Base-by-base conservation (phyloP, 2,113 vertebrate genomes). In the Phalacrocorax brasilianus region DNA sequence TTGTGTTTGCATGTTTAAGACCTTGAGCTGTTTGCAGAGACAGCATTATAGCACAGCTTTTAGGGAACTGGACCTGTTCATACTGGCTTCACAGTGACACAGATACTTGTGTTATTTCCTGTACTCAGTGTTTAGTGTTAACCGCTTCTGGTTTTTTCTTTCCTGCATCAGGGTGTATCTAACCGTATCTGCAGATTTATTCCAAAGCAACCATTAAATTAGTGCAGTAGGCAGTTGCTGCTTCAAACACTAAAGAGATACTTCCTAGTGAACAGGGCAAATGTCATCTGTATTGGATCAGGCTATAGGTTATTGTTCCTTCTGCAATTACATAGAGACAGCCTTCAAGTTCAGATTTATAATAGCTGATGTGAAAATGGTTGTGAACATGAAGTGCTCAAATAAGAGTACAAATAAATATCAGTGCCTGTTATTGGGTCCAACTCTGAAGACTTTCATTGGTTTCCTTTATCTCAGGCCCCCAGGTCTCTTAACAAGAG, bases 211-310 rank as follows among this genome's bases (percentile, higher is more conserved):
- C 83, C 88, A 59, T 93, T 96, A 95, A 95, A 95, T 97, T 83
- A 95, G 81, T 88, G 55, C 44, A 82, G 83, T 27, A 95, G 90
- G 61, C 52, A 40, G 79, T 86, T 95, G 50, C 56, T 97, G 75
- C 93, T 96, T 91, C 85, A 95, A 88, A 95, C 32, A 49, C 73
- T 95, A 81, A 91, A 95, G 91, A 95, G 67, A 55, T 89, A 83
- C 56, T 97, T 93, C 96, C 95, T 77, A 75, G 95, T 90, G 96
- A 97, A 94, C 89, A 85, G 96, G 94, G 85, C 92, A 97, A 97
- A 97, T 96, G 97, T 96, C 97, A 97, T 88, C 80, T 83, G 42
- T 72, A 75, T 86, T 90, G 72, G 75, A 94, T 86, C 92, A 95
- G 96, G 77, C 83, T 88, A 89, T 74, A 96, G 96, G 95, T 97